These are phyloP conservation scores for Anthopleura xanthogrammica DNA, from an alignment of 92 coral and sea anemone species.

Conservation along the genomic window DNA sequence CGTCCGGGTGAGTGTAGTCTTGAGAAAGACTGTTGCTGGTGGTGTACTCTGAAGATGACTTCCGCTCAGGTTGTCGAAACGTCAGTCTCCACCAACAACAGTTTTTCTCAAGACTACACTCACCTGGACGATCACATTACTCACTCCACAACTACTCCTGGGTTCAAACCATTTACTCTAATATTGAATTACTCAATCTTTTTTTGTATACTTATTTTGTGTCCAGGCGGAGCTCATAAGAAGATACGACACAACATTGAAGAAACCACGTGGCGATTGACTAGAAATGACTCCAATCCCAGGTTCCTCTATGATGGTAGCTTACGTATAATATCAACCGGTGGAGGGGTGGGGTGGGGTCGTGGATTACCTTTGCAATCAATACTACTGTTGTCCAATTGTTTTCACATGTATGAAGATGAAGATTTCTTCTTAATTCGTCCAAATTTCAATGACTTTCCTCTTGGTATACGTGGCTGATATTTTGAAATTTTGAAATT, in stretches of 20 bases:
- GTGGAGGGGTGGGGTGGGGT: background rate
- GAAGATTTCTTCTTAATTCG: background rate
- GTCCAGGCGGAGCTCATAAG: constrained; percentile 96
- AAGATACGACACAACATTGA: constrained; percentile 95
- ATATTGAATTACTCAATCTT: background rate
- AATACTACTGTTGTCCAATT: background rate
- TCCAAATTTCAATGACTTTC: background rate
- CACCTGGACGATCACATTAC: no score
- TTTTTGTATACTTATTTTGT: background rate
- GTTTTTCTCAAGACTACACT: no score
- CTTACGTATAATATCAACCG: constrained; percentile 26
- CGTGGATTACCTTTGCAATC: background rate
- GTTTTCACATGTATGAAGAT: no score
- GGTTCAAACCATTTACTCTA: background rate
- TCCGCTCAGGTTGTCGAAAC: no score
- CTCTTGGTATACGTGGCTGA: background rate
- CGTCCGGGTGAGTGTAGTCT: no score
- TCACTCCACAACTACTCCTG: no score
- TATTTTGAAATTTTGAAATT: background rate
- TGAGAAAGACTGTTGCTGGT: no score
- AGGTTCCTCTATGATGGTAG: constrained; percentile 13
- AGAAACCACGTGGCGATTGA: constrained; percentile 95
- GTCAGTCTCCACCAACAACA: no score
- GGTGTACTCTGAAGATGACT: no score
- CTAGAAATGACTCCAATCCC: constrained; percentile 10